phyloP scores from a whole-genome alignment of 2,888 invertebrate species.

The Gisinianus flammeolus region DNA sequence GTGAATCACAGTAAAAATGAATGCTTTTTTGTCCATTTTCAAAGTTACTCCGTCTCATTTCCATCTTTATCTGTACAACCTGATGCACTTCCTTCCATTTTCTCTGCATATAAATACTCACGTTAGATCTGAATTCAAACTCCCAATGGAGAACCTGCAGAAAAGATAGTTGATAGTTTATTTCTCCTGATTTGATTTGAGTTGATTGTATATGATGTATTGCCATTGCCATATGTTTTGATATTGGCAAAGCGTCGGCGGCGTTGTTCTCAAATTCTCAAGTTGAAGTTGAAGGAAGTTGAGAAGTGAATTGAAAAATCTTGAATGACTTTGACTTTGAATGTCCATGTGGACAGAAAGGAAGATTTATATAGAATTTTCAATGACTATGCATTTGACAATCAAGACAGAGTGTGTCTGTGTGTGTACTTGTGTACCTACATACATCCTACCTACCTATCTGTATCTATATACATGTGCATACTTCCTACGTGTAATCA shows the following conservation, averaged over 20 bases:
- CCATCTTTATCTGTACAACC: too few species aligned
- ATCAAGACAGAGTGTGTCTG: neutral
- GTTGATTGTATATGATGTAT: too few species aligned
- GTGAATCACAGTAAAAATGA: too few species aligned
- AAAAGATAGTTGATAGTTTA: too few species aligned
- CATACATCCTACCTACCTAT: neutral
- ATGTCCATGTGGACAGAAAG: neutral
- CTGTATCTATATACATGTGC: neutral
- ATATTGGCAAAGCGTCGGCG: too few species aligned
- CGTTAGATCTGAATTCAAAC: neutral
- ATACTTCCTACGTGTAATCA: conserved; percentile 10
- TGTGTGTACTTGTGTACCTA: neutral
- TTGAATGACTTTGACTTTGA: neutral
- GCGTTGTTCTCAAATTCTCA: too few species aligned
- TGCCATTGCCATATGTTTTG: too few species aligned
- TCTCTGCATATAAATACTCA: too few species aligned
- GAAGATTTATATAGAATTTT: neutral
- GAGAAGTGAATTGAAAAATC: neutral
- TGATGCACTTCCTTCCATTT: too few species aligned
- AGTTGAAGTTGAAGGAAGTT: neutral
- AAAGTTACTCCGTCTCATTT: too few species aligned
- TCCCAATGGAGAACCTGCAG: neutral
- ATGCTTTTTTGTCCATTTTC: too few species aligned
- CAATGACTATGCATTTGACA: neutral
- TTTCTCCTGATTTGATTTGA: too few species aligned